phyloP scores from a whole-genome alignment of 2,888 invertebrate genomes.

The Stenurella melanura region DNA sequence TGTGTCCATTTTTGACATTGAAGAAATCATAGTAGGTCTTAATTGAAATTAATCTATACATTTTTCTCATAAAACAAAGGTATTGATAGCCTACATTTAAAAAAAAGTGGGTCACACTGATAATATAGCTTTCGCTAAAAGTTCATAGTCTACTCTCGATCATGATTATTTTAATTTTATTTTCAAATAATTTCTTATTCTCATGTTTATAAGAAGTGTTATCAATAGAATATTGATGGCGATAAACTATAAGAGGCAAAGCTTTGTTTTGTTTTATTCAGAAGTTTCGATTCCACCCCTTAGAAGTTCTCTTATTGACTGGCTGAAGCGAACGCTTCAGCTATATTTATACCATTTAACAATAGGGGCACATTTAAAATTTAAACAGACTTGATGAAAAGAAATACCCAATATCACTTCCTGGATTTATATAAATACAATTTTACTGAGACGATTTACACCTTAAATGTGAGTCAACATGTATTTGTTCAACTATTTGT shows the following conservation, averaged over 20 bases:
- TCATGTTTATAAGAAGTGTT: slow-evolving; percentile 22
- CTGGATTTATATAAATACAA: slow-evolving; percentile 46
- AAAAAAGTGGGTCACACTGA: no score
- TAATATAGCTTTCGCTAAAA: background rate
- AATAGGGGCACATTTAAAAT: slow-evolving; percentile 68
- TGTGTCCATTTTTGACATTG: no score
- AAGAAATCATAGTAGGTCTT: no score
- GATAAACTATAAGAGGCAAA: slow-evolving; percentile 59
- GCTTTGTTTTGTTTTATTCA: slow-evolving; percentile 73
- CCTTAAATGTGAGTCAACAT: background rate
- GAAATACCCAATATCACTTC: slow-evolving; percentile 60
- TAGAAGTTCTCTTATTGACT: slow-evolving; percentile 72
- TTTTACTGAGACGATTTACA: background rate
- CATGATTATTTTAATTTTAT: background rate
- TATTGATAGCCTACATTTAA: no score
- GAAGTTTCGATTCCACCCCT: slow-evolving; percentile 71
- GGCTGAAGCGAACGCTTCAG: slow-evolving; percentile 70
- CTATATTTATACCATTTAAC: slow-evolving; percentile 71
- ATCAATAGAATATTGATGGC: slow-evolving; percentile 59
- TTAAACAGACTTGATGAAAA: slow-evolving; percentile 69
- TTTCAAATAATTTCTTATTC: slow-evolving; percentile 2
- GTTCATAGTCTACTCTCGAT: background rate
- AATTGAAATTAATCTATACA: no score
- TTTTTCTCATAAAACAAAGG: no score
- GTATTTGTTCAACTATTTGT: no score